These are phyloP conservation scores for Platysteira castanea DNA, from an alignment of 2,113 vertebrate genomes.

Conservation along the genomic window DNA sequence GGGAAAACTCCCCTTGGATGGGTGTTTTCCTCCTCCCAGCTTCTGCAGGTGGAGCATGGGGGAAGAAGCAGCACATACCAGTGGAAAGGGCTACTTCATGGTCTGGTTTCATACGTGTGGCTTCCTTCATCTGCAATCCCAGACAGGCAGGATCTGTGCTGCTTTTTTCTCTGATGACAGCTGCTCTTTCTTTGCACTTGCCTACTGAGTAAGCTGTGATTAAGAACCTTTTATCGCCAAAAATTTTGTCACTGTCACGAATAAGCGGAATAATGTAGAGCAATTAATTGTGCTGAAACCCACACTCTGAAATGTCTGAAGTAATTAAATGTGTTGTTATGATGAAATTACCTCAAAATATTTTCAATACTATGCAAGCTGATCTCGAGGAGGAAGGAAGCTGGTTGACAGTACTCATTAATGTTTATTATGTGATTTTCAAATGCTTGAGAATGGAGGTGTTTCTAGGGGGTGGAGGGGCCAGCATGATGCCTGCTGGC, in stretches of 20 bases:
- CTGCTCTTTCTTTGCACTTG: background rate
- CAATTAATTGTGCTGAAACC: background rate
- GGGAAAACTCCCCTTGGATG: background rate
- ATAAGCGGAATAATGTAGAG: background rate
- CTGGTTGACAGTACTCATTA: background rate
- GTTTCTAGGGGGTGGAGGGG: accelerated
- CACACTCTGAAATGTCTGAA: background rate
- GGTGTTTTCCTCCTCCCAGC: background rate
- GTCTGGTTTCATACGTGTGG: background rate
- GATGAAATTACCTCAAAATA: background rate
- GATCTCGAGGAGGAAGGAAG: background rate
- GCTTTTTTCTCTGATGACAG: background rate
- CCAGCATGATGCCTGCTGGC: background rate
- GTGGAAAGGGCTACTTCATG: background rate
- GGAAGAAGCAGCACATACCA: accelerated
- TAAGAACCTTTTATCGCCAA: background rate
- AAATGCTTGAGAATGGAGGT: background rate
- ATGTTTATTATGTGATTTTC: background rate
- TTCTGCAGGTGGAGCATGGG: accelerated
- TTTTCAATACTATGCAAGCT: background rate
- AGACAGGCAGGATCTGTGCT: background rate
- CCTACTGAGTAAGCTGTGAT: background rate
- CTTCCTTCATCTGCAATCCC: background rate
- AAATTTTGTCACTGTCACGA: background rate
- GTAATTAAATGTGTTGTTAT: background rate